These are phyloP conservation scores for Sorex maritimensis DNA, from an alignment of 2,797 vertebrate species.

Conservation along the genomic window DNA sequence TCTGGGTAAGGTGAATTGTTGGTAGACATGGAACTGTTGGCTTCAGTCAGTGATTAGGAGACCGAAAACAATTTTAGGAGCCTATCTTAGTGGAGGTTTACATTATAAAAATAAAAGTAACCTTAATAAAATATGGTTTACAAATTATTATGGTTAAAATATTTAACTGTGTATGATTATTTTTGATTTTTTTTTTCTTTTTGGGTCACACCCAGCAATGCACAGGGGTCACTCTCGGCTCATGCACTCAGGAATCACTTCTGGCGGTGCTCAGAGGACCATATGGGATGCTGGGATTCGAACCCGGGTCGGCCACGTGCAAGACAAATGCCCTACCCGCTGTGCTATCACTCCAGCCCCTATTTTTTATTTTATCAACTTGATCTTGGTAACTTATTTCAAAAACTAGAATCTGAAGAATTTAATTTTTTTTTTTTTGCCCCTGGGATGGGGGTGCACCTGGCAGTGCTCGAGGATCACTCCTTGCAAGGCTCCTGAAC, in stretches of 20 bases:
- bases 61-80: slow-evolving; percentile 38
- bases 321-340: no score
- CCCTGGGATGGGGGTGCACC: no score
- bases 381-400: slow-evolving; percentile 38
- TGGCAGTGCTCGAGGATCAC: no score
- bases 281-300: no score
- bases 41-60: slow-evolving; percentile 42
- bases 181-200: slow-evolving; percentile 26
- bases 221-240: no score
- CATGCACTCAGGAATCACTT: no score
- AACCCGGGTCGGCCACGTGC: no score
- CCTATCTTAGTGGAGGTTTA: not conserved
- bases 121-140: not conserved
- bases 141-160: not conserved
- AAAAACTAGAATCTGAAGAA: slow-evolving; percentile 13
- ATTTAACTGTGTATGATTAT: slow-evolving; percentile 39
- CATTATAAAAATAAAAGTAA: slow-evolving; percentile 38
- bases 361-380: not conserved
- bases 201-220: no score
- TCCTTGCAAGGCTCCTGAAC: no score
- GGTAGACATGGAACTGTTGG: slow-evolving; percentile 12
- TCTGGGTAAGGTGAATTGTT: slow-evolving; percentile 95
- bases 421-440: not conserved
- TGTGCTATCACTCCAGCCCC: no score
- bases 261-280: no score